phyloP scores from a whole-genome alignment of 2,888 invertebrate genomes.

The Tolmerus cingulatus region DNA sequence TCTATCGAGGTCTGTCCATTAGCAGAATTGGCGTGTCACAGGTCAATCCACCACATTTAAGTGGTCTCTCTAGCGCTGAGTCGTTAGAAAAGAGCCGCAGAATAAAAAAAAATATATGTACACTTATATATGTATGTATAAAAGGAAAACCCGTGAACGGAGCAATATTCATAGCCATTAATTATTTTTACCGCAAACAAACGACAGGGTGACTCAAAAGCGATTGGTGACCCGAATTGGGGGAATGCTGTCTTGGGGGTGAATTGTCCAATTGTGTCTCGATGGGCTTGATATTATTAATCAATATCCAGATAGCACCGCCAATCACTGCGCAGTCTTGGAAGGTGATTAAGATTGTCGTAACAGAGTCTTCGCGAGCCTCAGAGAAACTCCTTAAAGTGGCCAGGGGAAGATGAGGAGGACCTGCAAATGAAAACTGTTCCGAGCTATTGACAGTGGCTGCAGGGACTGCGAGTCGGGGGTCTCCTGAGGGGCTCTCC shows the following conservation, averaged over 20 bases:
- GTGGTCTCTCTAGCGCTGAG: neutral
- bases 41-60: neutral
- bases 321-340: neutral
- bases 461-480: neutral
- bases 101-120: neutral
- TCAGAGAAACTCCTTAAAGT: constrained; percentile 12
- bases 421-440: neutral
- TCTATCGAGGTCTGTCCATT: neutral
- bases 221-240: neutral
- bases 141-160: neutral
- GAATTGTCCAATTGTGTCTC: neutral
- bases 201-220: neutral
- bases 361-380: neutral
- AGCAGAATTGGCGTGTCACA: constrained; percentile 34
- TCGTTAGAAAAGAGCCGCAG: neutral
- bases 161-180: constrained; percentile 1
- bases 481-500: neutral
- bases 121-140: neutral
- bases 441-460: neutral
- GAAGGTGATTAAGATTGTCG: neutral
- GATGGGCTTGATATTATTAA: neutral
- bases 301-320: constrained; percentile 2
- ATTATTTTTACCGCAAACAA: constrained; percentile 27
- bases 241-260: neutral
- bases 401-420: neutral